Evolutionary conservation across 1,140 invertebrate species (phyloP).

Genomic region (Globodera rostochiensis): DNA sequence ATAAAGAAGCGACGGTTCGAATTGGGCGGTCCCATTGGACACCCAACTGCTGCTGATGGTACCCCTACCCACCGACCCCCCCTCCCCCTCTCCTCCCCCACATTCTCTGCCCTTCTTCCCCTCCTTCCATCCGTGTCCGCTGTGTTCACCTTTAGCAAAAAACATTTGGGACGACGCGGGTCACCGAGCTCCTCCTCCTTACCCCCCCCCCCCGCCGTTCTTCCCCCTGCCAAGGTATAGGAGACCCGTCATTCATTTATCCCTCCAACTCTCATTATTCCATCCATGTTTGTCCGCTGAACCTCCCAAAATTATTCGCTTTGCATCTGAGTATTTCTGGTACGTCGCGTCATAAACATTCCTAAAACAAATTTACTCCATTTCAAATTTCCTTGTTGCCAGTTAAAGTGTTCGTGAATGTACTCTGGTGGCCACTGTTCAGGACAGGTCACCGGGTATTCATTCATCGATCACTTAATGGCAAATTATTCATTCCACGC

Average conservation of each 20-base stretch:
- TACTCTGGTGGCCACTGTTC: not conserved
- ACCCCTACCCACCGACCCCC: not conserved
- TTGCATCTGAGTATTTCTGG: not conserved
- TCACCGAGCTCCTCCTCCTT: not conserved
- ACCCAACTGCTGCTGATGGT: not conserved
- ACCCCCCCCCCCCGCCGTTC: not conserved
- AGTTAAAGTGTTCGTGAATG: conserved; percentile 7
- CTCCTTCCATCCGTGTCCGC: not conserved
- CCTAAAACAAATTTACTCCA: not conserved
- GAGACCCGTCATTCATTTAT: too few relatives aligned
- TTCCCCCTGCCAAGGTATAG: not conserved
- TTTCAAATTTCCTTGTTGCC: not conserved
- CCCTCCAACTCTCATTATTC: not conserved
- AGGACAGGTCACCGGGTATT: conserved; percentile 16
- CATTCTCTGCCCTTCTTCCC: not conserved
- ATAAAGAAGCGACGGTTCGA: not conserved
- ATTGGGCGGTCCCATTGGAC: conserved; percentile 12
- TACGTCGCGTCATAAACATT: not conserved
- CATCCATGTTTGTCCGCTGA: not conserved
- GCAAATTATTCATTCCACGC: not conserved
- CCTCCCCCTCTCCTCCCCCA: not conserved
- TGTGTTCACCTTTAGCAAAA: not conserved
- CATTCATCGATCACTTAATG: conserved; percentile 9
- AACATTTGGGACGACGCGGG: not conserved
- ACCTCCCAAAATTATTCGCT: not conserved